These are phyloP conservation scores for Cecropterus lyciades DNA, from an alignment of 1,140 invertebrate species.

Conservation along the genomic window DNA sequence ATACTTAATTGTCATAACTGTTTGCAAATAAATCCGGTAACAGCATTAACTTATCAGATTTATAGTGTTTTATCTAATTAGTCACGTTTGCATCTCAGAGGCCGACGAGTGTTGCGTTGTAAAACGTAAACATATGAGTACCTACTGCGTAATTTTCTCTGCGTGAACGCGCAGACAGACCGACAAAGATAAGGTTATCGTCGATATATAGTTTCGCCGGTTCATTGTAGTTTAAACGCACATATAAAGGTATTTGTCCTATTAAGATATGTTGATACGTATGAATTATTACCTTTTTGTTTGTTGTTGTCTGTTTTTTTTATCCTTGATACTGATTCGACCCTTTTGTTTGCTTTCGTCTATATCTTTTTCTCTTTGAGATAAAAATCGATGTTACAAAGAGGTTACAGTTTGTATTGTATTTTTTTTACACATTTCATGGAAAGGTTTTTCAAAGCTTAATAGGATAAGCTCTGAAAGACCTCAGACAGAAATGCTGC, in stretches of 20 bases:
- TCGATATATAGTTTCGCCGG: conserved; percentile 19
- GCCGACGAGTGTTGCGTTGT: not conserved
- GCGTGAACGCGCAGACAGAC: conserved; percentile 9
- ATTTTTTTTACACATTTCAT: no score
- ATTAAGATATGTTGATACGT: not conserved
- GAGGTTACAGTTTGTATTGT: no score
- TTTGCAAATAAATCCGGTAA: conserved; percentile 8
- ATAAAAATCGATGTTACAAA: not conserved
- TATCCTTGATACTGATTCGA: no score
- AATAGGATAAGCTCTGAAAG: no score
- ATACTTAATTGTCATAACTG: no score
- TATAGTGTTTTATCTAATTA: conserved; percentile 2
- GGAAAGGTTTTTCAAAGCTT: no score
- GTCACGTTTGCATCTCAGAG: conserved; percentile 6
- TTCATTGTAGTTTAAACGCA: conserved; percentile 17
- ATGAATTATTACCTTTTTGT: conserved; percentile 6
- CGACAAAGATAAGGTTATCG: conserved; percentile 35
- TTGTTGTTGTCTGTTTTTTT: conserved; percentile 6
- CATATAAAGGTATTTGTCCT: conserved; percentile 22
- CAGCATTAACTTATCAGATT: conserved; percentile 7
- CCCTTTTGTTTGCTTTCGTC: no score
- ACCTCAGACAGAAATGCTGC: no score
- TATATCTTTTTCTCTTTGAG: not conserved
- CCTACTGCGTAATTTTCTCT: not conserved
- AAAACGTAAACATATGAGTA: not conserved